Evolutionary conservation across 2,888 invertebrate species (phyloP), one percentile per base, ranked within the genome.

Genomic region (Epinotia bilunana): DNA sequence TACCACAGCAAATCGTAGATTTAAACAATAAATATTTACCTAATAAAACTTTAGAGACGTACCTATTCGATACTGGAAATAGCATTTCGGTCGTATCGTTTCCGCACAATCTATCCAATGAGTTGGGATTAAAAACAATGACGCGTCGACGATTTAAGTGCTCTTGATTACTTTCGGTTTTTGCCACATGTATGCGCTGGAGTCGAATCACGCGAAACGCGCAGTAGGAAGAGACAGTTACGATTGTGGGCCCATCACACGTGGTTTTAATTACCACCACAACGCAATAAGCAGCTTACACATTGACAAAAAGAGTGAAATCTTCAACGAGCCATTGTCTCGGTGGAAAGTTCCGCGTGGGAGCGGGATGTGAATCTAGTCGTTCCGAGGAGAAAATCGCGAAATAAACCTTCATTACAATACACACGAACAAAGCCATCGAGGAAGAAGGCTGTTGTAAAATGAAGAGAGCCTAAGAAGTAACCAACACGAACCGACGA

Each of bases 231-330:
- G 88, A 87, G 81, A 81, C 80, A 81, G 82, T 87, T 84, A 84
- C 82, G 83, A 81, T 67, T 57, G 46, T 62, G 71, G 53, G 67
- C 71, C 3, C 61, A 72, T 72, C 80, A 82, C 83, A 82, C 86
- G 84, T 84, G 81, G 80, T 83, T 86, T 84, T 87, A 91, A 92
- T 92, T 91, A 89, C 84, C 83, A 82, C 83, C 80, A 82, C 83
- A 82, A 84, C 81, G 82, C 82, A 80, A 83, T 84, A 80, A 82
- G 83, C 81, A 81, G 79, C 80, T 76, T 65, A 76, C 83, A 84
- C 79, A 84, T 88, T 91, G 91, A 91, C 91, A 93, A 93, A 93
- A 93, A 91, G 89, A 92, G 93, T 91, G 93, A 94, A 93, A 93
- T 89, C 90, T 84, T 81, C 85, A 89, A 90, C 88, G 84, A 87